Base-by-base conservation (phyloP, 2,888 invertebrate genomes). In the Pecten maximus region DNA sequence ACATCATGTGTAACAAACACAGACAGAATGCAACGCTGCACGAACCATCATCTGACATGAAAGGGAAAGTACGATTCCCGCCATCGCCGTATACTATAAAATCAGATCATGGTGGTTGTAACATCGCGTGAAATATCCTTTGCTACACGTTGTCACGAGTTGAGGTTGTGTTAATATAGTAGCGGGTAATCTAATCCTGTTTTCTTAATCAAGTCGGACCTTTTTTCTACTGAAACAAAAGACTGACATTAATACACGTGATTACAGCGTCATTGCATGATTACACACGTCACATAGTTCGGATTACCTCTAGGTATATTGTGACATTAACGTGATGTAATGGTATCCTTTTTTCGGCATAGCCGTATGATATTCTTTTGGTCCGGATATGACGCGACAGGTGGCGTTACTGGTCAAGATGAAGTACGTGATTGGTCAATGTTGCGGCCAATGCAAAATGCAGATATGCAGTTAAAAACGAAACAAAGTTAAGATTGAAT, bases 11-110 rank as follows among this genome's bases (percentile, higher is more conserved):
- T 35, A 35, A 74, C 74, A 35, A 74, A 28, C 28, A 74, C 35
- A 74, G 74, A 74, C 74, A 74, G 74, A 74, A 74, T 74, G 74
- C 35, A 35, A 35, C 74, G 35, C 74, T 35, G 74, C 74, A 74
- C 74, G 74, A 2, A 35, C 28, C 35, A 35, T 15, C 35, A 35
- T 74, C 74, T 74, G 28, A 74, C 74, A 74, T 74, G 74, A 74
- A 74, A 74, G 74, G 74, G 74, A 35, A 74, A 35, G 74, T 15
- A 74, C 28, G 35, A 74, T 28, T 74, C 74, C 10, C 35, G 74
- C 74, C 74, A 35, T 35, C 35, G 23, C 74, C 35, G 74, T 35
- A 16, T 35, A 2, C 74, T 10, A 74, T 74, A 74, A 74, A 74
- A 74, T 28, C 28, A 74, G 15, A 74, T 74, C 74, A 74, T 23